A percentile compares a stretch with the other conserved stretches of the same genome.
phyloP scores from a whole-genome alignment of 2,888 invertebrate species.

The Griposia aprilina region DNA sequence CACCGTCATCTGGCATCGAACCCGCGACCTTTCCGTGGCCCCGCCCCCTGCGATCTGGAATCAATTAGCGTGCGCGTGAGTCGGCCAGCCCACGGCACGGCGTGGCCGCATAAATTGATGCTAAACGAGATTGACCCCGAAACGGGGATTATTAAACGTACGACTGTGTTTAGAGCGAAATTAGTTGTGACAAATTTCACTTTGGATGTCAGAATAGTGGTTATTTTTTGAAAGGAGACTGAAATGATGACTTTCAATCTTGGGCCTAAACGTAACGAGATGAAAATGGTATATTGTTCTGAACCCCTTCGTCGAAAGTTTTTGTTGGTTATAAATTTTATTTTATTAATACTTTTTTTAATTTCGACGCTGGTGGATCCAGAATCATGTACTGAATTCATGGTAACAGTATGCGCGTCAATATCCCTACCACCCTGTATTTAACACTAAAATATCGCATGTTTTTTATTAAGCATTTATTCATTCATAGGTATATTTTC shows the following conservation, averaged over 20 bases:
- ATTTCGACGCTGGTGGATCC: too few relatives aligned
- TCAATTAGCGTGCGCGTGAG: constrained; percentile 82
- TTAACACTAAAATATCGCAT: too few relatives aligned
- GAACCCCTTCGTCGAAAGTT: too few relatives aligned
- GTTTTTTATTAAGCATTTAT: too few relatives aligned
- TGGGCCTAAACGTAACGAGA: too few relatives aligned
- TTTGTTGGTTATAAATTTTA: too few relatives aligned
- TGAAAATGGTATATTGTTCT: too few relatives aligned
- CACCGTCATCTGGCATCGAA: constrained; percentile 71
- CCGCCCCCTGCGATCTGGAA: constrained; percentile 77
- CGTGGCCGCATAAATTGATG: constrained; percentile 68
- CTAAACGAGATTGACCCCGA: constrained; percentile 68
- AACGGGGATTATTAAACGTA: constrained; percentile 50
- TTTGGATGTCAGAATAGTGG: not conserved
- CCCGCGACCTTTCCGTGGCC: constrained; percentile 80
- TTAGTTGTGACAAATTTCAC: not conserved
- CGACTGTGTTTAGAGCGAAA: constrained; percentile 26
- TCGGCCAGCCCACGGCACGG: constrained; percentile 66
- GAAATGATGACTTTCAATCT: too few relatives aligned
- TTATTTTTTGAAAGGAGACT: not conserved
- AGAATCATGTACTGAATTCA: too few relatives aligned
- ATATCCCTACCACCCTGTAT: too few relatives aligned
- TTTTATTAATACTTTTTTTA: too few relatives aligned
- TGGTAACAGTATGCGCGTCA: too few relatives aligned
- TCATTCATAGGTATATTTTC: not conserved